phyloP scores from a whole-genome alignment of 2,797 vertebrate species.

The Scolopax bukidnonensis region DNA sequence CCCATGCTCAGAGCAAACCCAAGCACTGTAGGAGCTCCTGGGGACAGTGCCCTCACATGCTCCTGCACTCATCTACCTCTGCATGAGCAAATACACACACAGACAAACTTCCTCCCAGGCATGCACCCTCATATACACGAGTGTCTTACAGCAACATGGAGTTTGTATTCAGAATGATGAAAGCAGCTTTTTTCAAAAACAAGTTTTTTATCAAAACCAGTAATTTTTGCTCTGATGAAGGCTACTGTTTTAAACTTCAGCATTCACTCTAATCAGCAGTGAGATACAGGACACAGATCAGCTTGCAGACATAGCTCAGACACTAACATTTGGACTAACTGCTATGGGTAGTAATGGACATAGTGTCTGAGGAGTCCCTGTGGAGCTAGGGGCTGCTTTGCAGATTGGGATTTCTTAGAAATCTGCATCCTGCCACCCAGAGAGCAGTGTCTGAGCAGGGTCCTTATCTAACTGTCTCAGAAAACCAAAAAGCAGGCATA shows the following conservation, averaged over 20 bases:
- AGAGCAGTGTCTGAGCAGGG: neutral
- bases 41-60: rapidly evolving
- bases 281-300: neutral
- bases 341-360: neutral
- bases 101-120: neutral
- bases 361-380: rapidly evolving
- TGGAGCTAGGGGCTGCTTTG: neutral
- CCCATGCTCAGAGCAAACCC: neutral
- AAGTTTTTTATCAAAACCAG: neutral
- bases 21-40: rapidly evolving
- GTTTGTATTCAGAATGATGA: rapidly evolving
- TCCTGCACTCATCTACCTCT: neutral
- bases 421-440: neutral
- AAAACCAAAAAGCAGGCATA: neutral
- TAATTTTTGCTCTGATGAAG: neutral
- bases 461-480: neutral
- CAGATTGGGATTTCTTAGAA: neutral
- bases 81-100: neutral
- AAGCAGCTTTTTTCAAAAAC: neutral
- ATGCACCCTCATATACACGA: rapidly evolving
- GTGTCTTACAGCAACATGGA: neutral
- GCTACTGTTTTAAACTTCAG: neutral
- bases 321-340: neutral
- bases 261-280: neutral
- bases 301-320: neutral